Percentiles rank a stretch among this genome's conserved stretches.
These are phyloP conservation scores for Geopemphigus sp. DNA, from an alignment of 1,140 invertebrate species.

Conservation along the genomic window DNA sequence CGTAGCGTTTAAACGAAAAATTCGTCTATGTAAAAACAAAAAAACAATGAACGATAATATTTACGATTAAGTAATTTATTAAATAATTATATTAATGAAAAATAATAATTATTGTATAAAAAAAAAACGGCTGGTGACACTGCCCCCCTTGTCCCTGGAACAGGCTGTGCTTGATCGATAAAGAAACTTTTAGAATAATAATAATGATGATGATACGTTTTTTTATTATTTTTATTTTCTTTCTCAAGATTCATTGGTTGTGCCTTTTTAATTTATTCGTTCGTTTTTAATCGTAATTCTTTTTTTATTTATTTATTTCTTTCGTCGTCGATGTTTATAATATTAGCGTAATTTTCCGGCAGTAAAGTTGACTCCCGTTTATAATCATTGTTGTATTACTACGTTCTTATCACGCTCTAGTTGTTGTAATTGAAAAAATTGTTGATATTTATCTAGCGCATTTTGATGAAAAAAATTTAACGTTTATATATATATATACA, in stretches of 20 bases:
- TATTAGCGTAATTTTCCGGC: background rate
- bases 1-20: conserved; percentile 14
- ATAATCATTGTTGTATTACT: background rate
- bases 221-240: conserved; percentile 25
- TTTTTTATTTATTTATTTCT: background rate
- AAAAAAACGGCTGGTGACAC: conserved; percentile 40
- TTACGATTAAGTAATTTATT: conserved; percentile 46
- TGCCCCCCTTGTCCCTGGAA: conserved; percentile 47
- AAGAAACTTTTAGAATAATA: conserved; percentile 32
- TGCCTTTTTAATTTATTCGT: conserved; percentile 13
- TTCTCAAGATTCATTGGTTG: conserved; percentile 39
- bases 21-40: too few relatives aligned
- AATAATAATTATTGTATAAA: too few relatives aligned
- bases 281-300: background rate
- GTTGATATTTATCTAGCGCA: background rate
- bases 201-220: background rate
- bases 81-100: conserved; percentile 7
- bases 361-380: background rate
- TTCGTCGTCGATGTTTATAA: background rate
- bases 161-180: conserved; percentile 45
- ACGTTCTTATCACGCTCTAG: background rate
- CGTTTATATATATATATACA: background rate
- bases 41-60: background rate
- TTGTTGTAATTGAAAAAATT: background rate
- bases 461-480: background rate